Conservation (phyloP, 37 sponge, comb jelly and placozoan species). For the Corticium candelabrum region DNA sequence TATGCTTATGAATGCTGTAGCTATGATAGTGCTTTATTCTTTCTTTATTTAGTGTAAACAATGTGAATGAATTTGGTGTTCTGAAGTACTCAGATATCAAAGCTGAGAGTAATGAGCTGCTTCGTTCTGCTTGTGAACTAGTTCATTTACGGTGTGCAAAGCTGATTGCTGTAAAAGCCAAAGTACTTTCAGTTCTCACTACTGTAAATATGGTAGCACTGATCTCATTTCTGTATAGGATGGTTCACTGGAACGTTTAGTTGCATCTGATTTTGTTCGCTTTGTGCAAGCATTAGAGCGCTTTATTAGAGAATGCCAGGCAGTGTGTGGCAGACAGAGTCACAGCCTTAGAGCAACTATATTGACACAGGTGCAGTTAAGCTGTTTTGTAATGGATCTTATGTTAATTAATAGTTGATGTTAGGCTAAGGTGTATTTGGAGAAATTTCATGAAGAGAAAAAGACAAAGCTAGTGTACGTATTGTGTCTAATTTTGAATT, state of each 20-base stretch:
- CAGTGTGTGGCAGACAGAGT: slow-evolving; percentile 52
- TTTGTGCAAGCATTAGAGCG: slow-evolving; percentile 49
- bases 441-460: slow-evolving; percentile 67
- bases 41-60: too few relatives aligned
- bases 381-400: neutral
- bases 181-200: slow-evolving; percentile 27
- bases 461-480: slow-evolving; percentile 57
- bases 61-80: too few relatives aligned
- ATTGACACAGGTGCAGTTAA: slow-evolving; percentile 50
- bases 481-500: too few relatives aligned
- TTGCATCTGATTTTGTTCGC: slow-evolving; percentile 50
- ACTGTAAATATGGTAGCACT: too few relatives aligned
- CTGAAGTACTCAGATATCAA: too few relatives aligned
- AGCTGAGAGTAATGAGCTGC: slow-evolving; percentile 42
- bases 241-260: slow-evolving; percentile 60
- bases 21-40: too few relatives aligned
- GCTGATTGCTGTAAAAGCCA: slow-evolving; percentile 62
- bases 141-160: slow-evolving; percentile 76
- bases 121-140: slow-evolving; percentile 56
- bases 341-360: slow-evolving; percentile 56
- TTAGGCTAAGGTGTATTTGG: slow-evolving; percentile 72
- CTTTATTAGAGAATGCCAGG: slow-evolving; percentile 47
- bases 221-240: slow-evolving; percentile 32
- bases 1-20: too few relatives aligned
- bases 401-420: neutral